A percentile compares a stretch with the other conserved stretches of the same genome.
These are phyloP conservation scores for Melanotaenia nigrans DNA, from an alignment of 2,797 vertebrate species.

Conservation along the genomic window DNA sequence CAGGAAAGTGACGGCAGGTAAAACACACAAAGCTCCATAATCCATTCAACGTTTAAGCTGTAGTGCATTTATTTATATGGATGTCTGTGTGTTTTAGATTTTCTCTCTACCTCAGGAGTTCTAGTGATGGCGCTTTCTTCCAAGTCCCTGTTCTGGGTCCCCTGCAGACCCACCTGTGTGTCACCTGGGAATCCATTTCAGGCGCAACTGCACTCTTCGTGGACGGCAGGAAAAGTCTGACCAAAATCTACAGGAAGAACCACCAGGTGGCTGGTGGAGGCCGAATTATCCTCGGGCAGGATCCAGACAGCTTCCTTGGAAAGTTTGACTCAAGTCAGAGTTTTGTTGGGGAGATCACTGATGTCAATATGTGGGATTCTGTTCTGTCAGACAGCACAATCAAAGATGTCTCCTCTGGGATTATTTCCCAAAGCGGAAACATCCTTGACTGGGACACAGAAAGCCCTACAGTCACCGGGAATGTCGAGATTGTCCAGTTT, in stretches of 20 bases:
- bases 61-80: not conserved
- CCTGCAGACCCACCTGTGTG: constrained; percentile 64
- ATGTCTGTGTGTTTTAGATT: constrained; percentile 5
- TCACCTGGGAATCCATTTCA: constrained; percentile 64
- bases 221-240: constrained; percentile 50
- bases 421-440: accelerated
- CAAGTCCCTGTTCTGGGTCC: constrained; percentile 21
- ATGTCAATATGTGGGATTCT: constrained; percentile 63
- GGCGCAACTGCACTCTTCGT: constrained; percentile 41
- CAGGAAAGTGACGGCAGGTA: constrained; percentile 52
- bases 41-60: not conserved
- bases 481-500: accelerated
- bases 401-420: accelerated
- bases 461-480: accelerated
- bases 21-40: not conserved
- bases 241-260: constrained; percentile 55
- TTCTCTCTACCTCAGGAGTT: not conserved
- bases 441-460: constrained; percentile 54
- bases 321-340: constrained; percentile 11
- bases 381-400: not conserved
- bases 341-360: constrained; percentile 71
- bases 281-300: constrained; percentile 70
- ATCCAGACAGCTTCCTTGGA: constrained; percentile 44
- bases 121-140: not conserved
- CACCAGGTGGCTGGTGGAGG: not conserved